A percentile compares a stretch with the other conserved stretches of the same genome.
These are phyloP conservation scores for Sula dactylatra DNA, from an alignment of 2,113 vertebrate genomes.

Conservation along the genomic window DNA sequence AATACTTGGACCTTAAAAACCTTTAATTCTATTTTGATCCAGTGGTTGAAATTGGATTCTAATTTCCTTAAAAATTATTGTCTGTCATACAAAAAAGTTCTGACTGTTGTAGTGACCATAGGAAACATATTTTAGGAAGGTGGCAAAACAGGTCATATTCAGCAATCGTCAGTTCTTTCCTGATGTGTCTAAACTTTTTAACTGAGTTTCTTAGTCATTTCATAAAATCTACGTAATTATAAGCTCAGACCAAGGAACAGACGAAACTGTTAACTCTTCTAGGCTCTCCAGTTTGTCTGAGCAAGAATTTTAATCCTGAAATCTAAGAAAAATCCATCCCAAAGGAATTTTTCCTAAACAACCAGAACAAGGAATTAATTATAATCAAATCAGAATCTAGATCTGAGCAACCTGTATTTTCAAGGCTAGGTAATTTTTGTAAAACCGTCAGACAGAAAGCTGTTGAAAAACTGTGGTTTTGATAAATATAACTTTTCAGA, in stretches of 20 bases:
- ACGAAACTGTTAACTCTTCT: neutral
- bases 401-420: neutral
- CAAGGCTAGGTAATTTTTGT: neutral
- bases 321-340: neutral
- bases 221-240: neutral
- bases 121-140: neutral
- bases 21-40: neutral
- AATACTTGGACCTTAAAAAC: neutral
- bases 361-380: neutral
- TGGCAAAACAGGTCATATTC: neutral
- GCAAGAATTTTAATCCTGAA: neutral
- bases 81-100: rapidly evolving
- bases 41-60: neutral
- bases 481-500: neutral
- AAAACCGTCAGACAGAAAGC: neutral
- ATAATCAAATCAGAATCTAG: neutral
- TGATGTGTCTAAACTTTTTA: neutral
- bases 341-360: neutral
- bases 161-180: neutral
- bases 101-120: neutral
- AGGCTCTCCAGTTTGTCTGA: neutral
- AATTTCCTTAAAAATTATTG: neutral
- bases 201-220: neutral
- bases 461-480: neutral
- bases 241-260: neutral